These are phyloP conservation scores for Oxyscelio sp. DNA, from an alignment of 2,888 invertebrate genomes.

Conservation along the genomic window DNA sequence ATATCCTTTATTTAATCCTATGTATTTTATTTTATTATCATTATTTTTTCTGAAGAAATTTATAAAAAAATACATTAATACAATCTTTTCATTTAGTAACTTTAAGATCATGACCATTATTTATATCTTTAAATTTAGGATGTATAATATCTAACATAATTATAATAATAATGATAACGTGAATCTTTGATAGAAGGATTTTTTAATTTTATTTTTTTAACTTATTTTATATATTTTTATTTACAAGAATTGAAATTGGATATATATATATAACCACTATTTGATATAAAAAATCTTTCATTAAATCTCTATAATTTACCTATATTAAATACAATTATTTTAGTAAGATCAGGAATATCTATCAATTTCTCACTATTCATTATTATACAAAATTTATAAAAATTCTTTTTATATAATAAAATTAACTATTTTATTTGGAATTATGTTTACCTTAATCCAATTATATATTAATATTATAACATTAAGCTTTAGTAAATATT, in stretches of 20 bases:
- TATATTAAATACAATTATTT: slow-evolving; percentile 92
- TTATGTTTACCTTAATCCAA: slow-evolving; percentile 92
- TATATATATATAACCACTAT: slow-evolving; percentile 91
- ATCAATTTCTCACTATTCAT: slow-evolving; percentile 91
- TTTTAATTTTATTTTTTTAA: slow-evolving; percentile 89
- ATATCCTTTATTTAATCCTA: too few species aligned
- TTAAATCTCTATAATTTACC: slow-evolving; percentile 93
- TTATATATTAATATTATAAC: slow-evolving; percentile 92
- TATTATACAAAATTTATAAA: slow-evolving; percentile 82
- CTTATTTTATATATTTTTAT: slow-evolving; percentile 59
- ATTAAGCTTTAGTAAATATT: slow-evolving; percentile 90
- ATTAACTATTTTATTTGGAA: slow-evolving; percentile 90
- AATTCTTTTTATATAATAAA: slow-evolving; percentile 63
- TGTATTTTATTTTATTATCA: too few species aligned
- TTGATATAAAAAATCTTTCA: slow-evolving; percentile 89
- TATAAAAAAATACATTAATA: too few species aligned
- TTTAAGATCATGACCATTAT: slow-evolving; percentile 91
- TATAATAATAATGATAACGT: too few species aligned
- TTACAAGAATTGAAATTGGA: slow-evolving; percentile 90
- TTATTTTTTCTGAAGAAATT: too few species aligned
- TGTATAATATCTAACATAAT: slow-evolving; percentile 90
- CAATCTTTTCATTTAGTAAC: slow-evolving; percentile 92
- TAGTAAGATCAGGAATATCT: slow-evolving; percentile 92
- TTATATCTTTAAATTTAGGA: slow-evolving; percentile 90
- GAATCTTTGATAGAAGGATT: too few species aligned